These are phyloP conservation scores for Drosophila mauritiana DNA, from an alignment of 1,140 invertebrate species.

Conservation along the genomic window DNA sequence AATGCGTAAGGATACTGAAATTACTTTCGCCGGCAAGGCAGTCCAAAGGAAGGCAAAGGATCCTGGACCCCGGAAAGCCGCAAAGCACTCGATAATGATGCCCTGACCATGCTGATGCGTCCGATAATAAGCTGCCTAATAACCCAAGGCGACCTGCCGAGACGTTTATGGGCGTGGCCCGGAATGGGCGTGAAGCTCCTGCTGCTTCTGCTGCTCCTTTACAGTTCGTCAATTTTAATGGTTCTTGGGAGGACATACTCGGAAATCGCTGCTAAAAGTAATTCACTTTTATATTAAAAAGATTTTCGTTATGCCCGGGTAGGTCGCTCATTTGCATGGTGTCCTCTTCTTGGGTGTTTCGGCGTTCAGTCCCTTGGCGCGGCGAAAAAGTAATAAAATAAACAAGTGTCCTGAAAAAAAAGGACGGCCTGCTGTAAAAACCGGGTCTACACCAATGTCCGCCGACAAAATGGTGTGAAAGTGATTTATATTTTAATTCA, in stretches of 20 bases:
- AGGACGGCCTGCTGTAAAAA: slow-evolving; percentile 46
- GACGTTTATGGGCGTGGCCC: slow-evolving; percentile 45
- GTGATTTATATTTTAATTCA: slow-evolving; percentile 84
- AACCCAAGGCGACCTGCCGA: slow-evolving; percentile 68
- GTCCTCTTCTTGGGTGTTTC: neutral
- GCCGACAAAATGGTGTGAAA: slow-evolving; percentile 81
- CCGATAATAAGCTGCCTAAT: slow-evolving; percentile 81
- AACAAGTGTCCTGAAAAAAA: slow-evolving; percentile 72
- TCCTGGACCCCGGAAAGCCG: slow-evolving; percentile 32
- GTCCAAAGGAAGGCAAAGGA: slow-evolving; percentile 1
- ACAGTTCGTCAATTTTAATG: slow-evolving; percentile 84
- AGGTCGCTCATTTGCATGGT: slow-evolving; percentile 47
- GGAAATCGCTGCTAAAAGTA: slow-evolving; percentile 82
- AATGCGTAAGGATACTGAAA: slow-evolving; percentile 29
- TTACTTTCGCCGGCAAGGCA: slow-evolving; percentile 34
- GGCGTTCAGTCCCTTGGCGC: slow-evolving; percentile 25
- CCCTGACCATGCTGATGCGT: slow-evolving; percentile 41
- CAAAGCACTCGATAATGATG: slow-evolving; percentile 83
- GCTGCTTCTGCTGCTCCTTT: slow-evolving; percentile 48
- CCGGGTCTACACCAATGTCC: slow-evolving; percentile 27
- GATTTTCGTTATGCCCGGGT: slow-evolving; percentile 58
- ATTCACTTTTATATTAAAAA: slow-evolving; percentile 83
- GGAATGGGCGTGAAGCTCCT: slow-evolving; percentile 21
- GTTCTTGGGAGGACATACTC: slow-evolving; percentile 57
- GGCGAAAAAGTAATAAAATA: slow-evolving; percentile 78